phyloP scores from a whole-genome alignment of 2,113 vertebrate genomes.

The Uropsilus gracilis region DNA sequence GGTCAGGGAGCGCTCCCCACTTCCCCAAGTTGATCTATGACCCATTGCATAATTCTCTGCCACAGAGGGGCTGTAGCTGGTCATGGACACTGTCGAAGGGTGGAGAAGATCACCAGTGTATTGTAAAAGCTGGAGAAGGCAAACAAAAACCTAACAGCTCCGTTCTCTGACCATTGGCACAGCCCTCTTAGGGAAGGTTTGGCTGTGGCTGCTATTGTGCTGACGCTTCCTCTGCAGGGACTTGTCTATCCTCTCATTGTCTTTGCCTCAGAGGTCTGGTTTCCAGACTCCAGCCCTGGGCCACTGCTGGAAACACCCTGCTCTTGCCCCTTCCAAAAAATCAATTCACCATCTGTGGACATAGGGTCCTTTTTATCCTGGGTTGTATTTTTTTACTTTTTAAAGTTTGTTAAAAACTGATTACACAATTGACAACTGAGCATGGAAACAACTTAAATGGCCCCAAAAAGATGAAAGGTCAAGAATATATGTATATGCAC shows the following conservation, averaged over 20 bases:
- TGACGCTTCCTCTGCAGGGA: not conserved
- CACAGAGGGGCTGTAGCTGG: not conserved
- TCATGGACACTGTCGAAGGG: not conserved
- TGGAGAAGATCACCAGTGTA: not conserved
- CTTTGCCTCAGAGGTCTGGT: not conserved
- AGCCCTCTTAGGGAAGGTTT: rapidly evolving
- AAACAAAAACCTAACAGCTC: not conserved
- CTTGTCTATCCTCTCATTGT: not conserved
- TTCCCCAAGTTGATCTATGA: not conserved
- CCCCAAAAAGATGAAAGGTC: too few relatives aligned
- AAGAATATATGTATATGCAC: too few relatives aligned
- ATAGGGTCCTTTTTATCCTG: not conserved
- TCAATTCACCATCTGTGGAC: not conserved
- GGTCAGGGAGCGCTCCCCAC: not conserved
- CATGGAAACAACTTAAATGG: too few relatives aligned
- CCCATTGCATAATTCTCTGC: not conserved
- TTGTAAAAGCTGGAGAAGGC: not conserved
- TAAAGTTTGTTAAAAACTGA: slow-evolving; percentile 9
- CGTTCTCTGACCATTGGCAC: not conserved
- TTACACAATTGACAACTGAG: not conserved
- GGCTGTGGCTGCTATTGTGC: not conserved
- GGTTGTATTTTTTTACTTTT: not conserved
- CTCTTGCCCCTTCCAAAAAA: slow-evolving; percentile 1
- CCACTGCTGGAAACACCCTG: not conserved
- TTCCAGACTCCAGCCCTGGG: not conserved